Conservation (phyloP, 2,888 invertebrate genomes). For the Norana najaformis region DNA sequence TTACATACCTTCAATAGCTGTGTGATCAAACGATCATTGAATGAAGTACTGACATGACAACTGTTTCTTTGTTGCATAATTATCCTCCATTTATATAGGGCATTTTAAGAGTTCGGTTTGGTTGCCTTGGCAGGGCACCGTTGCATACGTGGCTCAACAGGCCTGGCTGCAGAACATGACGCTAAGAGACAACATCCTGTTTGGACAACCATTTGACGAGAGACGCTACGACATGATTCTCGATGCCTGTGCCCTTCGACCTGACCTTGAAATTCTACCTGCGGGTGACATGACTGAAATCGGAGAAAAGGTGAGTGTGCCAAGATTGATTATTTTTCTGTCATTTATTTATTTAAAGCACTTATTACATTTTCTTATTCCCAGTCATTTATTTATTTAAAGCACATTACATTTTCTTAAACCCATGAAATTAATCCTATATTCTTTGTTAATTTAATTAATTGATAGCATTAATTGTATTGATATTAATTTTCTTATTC, state of each 20-base stretch:
- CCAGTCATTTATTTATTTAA: background rate
- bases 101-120: background rate
- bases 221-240: slow-evolving; percentile 78
- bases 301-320: slow-evolving; percentile 79
- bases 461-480: no score
- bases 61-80: no score
- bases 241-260: slow-evolving; percentile 84
- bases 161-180: slow-evolving; percentile 98
- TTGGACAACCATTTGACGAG: slow-evolving; percentile 77
- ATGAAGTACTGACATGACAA: no score
- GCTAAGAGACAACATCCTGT: slow-evolving; percentile 86
- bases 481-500: no score
- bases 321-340: background rate
- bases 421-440: no score
- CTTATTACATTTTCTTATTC: background rate
- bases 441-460: no score
- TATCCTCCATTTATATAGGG: background rate
- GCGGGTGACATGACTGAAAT: slow-evolving; percentile 95
- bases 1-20: no score
- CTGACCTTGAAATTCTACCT: slow-evolving; percentile 85
- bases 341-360: background rate
- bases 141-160: slow-evolving; percentile 65
- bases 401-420: background rate
- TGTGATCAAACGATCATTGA: no score
- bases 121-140: slow-evolving; percentile 18